phyloP scores from a whole-genome alignment of 2,797 vertebrate genomes.

The Simalia tracyae region DNA sequence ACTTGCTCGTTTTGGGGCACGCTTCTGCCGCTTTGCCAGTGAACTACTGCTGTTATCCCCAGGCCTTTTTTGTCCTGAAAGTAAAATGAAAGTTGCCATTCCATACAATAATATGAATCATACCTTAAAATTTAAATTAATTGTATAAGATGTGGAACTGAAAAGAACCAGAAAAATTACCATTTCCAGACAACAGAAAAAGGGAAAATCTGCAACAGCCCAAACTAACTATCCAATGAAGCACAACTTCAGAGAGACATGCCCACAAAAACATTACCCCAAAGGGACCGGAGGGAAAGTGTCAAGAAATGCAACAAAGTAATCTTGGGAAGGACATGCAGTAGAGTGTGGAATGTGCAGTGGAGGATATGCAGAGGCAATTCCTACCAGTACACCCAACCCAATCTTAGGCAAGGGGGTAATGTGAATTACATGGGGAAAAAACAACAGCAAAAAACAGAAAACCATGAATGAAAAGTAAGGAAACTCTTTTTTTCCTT shows the following conservation, averaged over 20 bases:
- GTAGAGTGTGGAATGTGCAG: not conserved
- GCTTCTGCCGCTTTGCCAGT: conserved; percentile 90
- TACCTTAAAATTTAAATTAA: not conserved
- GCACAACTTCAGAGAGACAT: not conserved
- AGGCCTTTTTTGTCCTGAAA: conserved; percentile 87
- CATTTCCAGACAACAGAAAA: not conserved
- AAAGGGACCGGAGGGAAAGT: not conserved
- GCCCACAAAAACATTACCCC: not conserved
- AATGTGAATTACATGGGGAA: not conserved
- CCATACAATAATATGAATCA: not conserved
- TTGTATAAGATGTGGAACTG: not conserved
- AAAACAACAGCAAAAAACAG: not conserved
- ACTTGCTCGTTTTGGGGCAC: conserved; percentile 88
- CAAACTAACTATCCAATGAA: not conserved
- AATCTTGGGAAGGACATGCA: not conserved
- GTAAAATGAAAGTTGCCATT: not conserved
- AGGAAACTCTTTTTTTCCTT: not conserved
- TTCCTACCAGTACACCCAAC: not conserved
- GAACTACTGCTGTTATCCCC: conserved; percentile 82
- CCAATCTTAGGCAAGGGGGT: not conserved
- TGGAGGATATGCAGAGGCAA: not conserved
- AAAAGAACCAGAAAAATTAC: not conserved
- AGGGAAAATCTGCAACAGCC: not conserved
- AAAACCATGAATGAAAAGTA: not conserved
- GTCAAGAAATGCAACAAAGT: not conserved